Conservation (phyloP, 2,113 vertebrate genomes). For the Ahaetulla prasina region DNA sequence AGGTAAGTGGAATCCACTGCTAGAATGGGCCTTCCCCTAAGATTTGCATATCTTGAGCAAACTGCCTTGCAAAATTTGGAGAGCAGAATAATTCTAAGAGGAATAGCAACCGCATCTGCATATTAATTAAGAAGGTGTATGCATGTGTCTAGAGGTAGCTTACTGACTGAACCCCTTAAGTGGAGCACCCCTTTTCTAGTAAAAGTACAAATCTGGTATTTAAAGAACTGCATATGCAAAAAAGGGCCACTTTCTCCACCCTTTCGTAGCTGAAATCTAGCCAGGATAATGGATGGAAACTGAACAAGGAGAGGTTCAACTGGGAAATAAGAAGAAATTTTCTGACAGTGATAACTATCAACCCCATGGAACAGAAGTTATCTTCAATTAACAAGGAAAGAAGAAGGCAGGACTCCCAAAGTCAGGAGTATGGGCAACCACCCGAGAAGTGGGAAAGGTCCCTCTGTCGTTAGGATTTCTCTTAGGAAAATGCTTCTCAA, state of each 20-base stretch:
- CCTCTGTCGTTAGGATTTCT: too few species aligned
- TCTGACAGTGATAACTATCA: too few species aligned
- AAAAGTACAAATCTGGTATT: background rate
- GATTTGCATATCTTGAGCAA: background rate
- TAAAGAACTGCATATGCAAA: background rate
- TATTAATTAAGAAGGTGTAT: background rate
- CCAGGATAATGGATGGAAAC: too few species aligned
- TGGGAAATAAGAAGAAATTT: too few species aligned
- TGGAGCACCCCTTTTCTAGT: background rate
- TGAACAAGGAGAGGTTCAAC: too few species aligned
- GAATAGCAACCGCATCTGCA: background rate
- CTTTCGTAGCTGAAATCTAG: background rate
- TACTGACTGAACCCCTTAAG: background rate
- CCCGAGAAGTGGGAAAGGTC: too few species aligned
- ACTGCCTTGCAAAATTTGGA: background rate
- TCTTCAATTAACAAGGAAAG: too few species aligned
- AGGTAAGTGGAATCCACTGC: too few species aligned
- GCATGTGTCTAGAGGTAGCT: background rate
- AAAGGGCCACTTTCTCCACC: background rate
- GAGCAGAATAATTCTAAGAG: background rate
- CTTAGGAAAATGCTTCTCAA: too few species aligned
- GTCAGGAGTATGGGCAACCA: too few species aligned
- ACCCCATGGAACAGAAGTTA: too few species aligned
- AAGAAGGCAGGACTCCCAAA: too few species aligned
- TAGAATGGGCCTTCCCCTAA: background rate